These are phyloP conservation scores for Phthorimaea operculella DNA, from an alignment of 1,140 invertebrate genomes.

Conservation along the genomic window DNA sequence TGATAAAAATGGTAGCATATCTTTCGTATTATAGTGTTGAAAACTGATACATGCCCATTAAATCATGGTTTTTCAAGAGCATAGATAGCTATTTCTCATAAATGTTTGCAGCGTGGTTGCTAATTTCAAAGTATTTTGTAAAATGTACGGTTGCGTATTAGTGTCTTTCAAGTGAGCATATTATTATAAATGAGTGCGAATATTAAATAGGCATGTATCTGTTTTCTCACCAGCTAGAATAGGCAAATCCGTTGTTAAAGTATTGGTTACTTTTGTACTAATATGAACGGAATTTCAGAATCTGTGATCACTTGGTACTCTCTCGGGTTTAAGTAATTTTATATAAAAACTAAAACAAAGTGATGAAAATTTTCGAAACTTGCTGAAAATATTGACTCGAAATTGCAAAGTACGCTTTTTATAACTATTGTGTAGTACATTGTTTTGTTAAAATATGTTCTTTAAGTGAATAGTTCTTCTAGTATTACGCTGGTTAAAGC, in stretches of 20 bases:
- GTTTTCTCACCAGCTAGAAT: constrained; percentile 37
- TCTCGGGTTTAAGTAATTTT: constrained; percentile 63
- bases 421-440: constrained; percentile 24
- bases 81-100: too few relatives aligned
- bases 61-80: constrained; percentile 1
- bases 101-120: too few relatives aligned
- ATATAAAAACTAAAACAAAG: constrained; percentile 31
- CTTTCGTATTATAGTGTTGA: constrained; percentile 39
- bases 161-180: constrained; percentile 3
- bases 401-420: constrained; percentile 48
- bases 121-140: too few relatives aligned
- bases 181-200: constrained; percentile 10
- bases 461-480: constrained; percentile 18
- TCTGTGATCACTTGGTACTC: constrained; percentile 68
- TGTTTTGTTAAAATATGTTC: constrained; percentile 37
- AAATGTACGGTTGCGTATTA: too few relatives aligned
- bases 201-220: constrained; percentile 44
- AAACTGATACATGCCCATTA: constrained; percentile 56
- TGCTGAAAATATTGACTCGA: constrained; percentile 27
- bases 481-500: constrained; percentile 12
- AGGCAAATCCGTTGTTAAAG: constrained; percentile 52
- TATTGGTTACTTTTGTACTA: constrained; percentile 60
- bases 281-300: constrained; percentile 61
- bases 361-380: constrained; percentile 44
- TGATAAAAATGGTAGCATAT: constrained; percentile 45